Base-by-base conservation (phyloP, 2,113 vertebrate genomes). In the Eidolon helvum region DNA sequence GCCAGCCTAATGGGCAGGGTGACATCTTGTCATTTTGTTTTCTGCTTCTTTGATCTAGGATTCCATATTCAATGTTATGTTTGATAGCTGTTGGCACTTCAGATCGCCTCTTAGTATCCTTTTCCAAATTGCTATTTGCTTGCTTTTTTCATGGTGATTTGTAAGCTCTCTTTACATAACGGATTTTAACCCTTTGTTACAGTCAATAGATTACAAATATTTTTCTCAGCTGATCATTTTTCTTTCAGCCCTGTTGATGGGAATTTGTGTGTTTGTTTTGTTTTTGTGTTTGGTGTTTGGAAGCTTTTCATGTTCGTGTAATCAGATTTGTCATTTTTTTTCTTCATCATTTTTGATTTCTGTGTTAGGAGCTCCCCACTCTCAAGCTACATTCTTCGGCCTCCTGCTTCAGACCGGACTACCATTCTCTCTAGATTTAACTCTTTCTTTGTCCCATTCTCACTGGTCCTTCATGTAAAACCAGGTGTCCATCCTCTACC, bases 51-150 rank as follows among this genome's bases (percentile, higher is more conserved):
- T 72, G 82, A 63, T n/a, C 30, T 28, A 21, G 68, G 77, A 45
- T 71, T 16, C 2, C 0, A 0, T 21, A 38, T 40, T 2, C 0
- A 26, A 7, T 3, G 8, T 6, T 3, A 1, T 2, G 38, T 12
- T 1, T 48, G n/a, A 57, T 7, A 30, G 68, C 66, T 48, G 19
- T 3, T 14, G 59, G 59, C 11, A 12, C 26, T 11, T 5, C 63
- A 40, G 0, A 0, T 40, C 19, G 6, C 24, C n/a, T 87, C 53
- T 40, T 26, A 14, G 45, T 40, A 59, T 82, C 24, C 66, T 90
- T 55, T 55, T 61, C 80, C 66, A 69, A 35, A 45, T 18, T 24
- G 19, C 50, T 48, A 1, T 83, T 22, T 65, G 65, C 43, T 77
- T 66, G 50, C 28, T 28, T 84, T 91, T 71, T 74, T 40, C 61